phyloP scores from a whole-genome alignment of 2,113 vertebrate species.

The Hydropotes inermis region DNA sequence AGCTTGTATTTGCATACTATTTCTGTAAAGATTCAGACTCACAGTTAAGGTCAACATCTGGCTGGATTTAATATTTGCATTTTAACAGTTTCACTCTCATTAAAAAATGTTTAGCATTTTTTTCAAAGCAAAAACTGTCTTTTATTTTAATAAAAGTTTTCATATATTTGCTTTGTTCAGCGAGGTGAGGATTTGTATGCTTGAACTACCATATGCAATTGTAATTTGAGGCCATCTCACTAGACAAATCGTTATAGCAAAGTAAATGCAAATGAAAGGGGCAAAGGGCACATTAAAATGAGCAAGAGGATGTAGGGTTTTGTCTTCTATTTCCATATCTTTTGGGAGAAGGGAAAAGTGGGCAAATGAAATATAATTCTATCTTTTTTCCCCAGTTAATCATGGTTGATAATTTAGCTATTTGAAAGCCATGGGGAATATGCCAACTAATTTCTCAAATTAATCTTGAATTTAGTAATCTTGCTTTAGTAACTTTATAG shows the following conservation, averaged over 20 bases:
- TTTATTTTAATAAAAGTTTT: constrained; percentile 18
- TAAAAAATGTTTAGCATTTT: constrained; percentile 14
- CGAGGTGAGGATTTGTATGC: neutral
- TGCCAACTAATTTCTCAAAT: constrained; percentile 3
- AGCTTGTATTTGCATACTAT: neutral
- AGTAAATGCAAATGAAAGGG: constrained; percentile 50
- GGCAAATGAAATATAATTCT: neutral
- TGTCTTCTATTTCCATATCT: neutral
- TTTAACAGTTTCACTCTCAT: constrained; percentile 20
- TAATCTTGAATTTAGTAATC: neutral
- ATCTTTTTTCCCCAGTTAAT: neutral
- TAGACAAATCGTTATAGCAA: constrained; percentile 33
- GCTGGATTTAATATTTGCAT: constrained; percentile 11
- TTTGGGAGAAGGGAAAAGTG: neutral
- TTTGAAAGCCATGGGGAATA: neutral
- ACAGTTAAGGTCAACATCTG: constrained; percentile 46
- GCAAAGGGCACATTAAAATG: constrained; percentile 29
- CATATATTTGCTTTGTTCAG: neutral
- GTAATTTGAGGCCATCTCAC: neutral
- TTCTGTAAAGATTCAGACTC: constrained; percentile 36
- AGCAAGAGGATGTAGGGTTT: constrained; percentile 18
- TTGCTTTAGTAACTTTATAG: neutral
- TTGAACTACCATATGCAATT: neutral
- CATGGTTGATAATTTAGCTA: neutral
- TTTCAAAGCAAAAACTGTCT: constrained; percentile 20